Evolutionary conservation across 1,140 invertebrate species (phyloP), one percentile per base, ranked within the genome.

Genomic region (Temnothorax nylanderi): DNA sequence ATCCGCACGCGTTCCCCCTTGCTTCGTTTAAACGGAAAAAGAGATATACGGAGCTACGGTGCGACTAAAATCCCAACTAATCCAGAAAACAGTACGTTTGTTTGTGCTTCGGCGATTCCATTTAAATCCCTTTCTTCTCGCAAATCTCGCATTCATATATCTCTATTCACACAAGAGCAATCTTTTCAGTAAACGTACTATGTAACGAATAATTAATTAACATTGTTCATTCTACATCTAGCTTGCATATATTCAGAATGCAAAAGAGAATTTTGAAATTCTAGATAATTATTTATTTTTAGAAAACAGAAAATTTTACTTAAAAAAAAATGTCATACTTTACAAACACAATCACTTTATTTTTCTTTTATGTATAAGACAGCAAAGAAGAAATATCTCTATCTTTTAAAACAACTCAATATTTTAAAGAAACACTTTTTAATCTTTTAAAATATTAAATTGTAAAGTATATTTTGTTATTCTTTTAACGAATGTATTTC

Each of bases 1-100:
- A 72, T 81, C 37, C 49, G 16, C 10, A 3, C 3, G 32, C 37
- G 26, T 2, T 67, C 3, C 10, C 10, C 10, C 10, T 64, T 44
- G 58, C 21, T 34, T n/a, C 37, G 11, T 62, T 60, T 49, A 74
- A 84, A 84, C 13, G 69, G 54, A 74, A 75, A 84, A 84, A 84
- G 69, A 60, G 67, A 72, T 74, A 72, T 74, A 72, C 65, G 11
- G 11, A 60, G 13, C 77, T 10, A 4, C n/a, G 32, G 32, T 51
- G 34, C 41, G 37, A 84, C 21, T 82, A 47, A 71, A 82, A 82
- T 82, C 78, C 51, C 21, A 5, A 3, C 21, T 81, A 60, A 74
- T 82, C 37, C 41, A 26, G 56, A 26, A 62, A 84, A 75, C 54
- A 60, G 51, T 82, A 58, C 54, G 32, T 75, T 75, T 26, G 41